Conservation (phyloP, 2,888 invertebrate species). For the Steinernema carpocapsae region DNA sequence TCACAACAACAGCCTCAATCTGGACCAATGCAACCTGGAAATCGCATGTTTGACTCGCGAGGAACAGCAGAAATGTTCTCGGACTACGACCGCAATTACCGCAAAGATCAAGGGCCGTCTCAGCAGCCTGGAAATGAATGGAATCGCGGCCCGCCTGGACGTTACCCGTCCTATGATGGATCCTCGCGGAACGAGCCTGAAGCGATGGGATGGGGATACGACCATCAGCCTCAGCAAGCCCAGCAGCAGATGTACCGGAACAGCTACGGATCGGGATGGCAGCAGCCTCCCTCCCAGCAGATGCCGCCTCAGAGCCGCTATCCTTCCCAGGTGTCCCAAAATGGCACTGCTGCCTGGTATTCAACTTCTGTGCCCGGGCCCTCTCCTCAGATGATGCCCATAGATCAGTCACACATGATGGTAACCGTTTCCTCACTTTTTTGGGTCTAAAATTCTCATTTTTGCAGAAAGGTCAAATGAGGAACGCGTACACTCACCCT, state of each 20-base stretch:
- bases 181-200: not conserved
- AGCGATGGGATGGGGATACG: constrained; percentile 17
- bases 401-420: not conserved
- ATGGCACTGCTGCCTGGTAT: constrained; percentile 12
- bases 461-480: not conserved
- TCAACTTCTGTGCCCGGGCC: not conserved
- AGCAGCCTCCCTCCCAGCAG: no score
- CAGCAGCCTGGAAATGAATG: not conserved
- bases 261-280: constrained; percentile 16
- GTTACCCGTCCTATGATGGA: not conserved
- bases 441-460: no score
- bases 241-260: constrained; percentile 4
- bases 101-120: constrained; percentile 22
- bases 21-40: constrained; percentile 33
- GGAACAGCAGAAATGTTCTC: constrained; percentile 34
- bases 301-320: not conserved
- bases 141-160: not conserved
- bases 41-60: constrained; percentile 27
- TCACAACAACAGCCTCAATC: constrained; percentile 52
- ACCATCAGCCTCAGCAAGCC: no score
- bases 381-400: constrained; percentile 11
- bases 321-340: not conserved
- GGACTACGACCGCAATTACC: constrained; percentile 14
- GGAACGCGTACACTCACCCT: not conserved
- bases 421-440: not conserved